phyloP scores from a whole-genome alignment of 1,140 invertebrate genomes.

The Spodoptera litura region DNA sequence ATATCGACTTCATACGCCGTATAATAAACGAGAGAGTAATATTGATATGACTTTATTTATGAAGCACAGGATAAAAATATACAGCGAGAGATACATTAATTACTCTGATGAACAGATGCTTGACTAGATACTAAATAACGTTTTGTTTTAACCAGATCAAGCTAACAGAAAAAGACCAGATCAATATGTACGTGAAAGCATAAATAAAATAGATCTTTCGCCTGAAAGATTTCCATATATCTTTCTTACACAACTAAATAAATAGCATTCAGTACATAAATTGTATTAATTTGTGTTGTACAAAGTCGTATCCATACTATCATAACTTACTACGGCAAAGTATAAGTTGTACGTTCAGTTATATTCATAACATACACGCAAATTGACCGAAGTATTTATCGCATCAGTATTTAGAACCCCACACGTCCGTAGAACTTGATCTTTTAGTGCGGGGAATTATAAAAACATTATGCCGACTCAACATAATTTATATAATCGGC shows the following conservation, averaged over 20 bases:
- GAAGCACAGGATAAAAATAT: neutral
- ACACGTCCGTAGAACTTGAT: constrained; percentile 21
- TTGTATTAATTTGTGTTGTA: constrained; percentile 24
- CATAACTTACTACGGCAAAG: neutral
- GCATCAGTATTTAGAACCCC: constrained; percentile 19
- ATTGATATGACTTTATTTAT: constrained; percentile 25
- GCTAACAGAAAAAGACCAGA: constrained; percentile 12
- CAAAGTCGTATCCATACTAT: constrained; percentile 41
- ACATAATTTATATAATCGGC: constrained; percentile 49
- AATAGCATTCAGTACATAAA: constrained; percentile 38
- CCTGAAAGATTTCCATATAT: constrained; percentile 20
- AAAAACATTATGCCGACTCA: constrained; percentile 48
- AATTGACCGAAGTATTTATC: constrained; percentile 44
- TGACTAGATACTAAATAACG: constrained; percentile 13
- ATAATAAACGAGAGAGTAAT: constrained; percentile 40
- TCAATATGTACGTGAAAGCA: neutral
- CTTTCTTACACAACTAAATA: constrained; percentile 1
- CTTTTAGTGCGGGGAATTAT: constrained; percentile 41
- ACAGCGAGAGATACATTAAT: constrained; percentile 5
- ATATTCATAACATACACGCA: constrained; percentile 29
- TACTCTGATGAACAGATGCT: neutral
- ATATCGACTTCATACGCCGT: constrained; percentile 20
- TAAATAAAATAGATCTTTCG: constrained; percentile 19
- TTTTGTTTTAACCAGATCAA: neutral
- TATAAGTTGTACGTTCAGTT: constrained; percentile 9